phyloP scores from a whole-genome alignment of 1,140 invertebrate species.

The Drosophila persimilis region DNA sequence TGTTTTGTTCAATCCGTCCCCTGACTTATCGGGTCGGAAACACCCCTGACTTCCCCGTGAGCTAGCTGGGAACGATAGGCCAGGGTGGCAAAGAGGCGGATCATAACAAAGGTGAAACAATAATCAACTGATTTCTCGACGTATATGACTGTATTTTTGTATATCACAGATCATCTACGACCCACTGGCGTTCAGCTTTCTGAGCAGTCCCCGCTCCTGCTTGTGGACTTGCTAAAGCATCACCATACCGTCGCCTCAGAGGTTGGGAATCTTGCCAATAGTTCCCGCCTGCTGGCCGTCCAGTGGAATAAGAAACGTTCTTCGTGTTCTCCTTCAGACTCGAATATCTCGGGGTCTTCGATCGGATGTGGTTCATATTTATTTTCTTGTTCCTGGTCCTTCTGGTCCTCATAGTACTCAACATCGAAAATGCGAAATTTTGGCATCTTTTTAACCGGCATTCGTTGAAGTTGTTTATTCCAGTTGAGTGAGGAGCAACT shows the following conservation, averaged over 20 bases:
- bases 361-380: neutral
- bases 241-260: slow-evolving; percentile 35
- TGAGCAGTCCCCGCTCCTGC: slow-evolving; percentile 29
- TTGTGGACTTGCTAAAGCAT: slow-evolving; percentile 40
- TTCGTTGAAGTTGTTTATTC: slow-evolving; percentile 10
- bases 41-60: no score
- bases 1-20: no score
- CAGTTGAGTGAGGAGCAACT: neutral
- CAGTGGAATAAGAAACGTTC: slow-evolving; percentile 43
- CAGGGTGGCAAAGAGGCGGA: no score
- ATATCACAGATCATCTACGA: slow-evolving; percentile 41
- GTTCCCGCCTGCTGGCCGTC: slow-evolving; percentile 35
- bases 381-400: neutral
- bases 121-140: neutral
- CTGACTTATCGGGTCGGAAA: no score
- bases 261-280: slow-evolving; percentile 1
- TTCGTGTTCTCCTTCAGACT: slow-evolving; percentile 3
- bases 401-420: slow-evolving; percentile 5
- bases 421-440: slow-evolving; percentile 32
- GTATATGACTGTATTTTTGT: neutral
- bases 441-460: neutral
- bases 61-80: no score
- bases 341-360: neutral
- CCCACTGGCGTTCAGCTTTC: slow-evolving; percentile 6
- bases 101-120: no score